A percentile compares a stretch with the other conserved stretches of the same genome.
phyloP scores from a whole-genome alignment of 1,140 invertebrate genomes.

The Aphelenchoides fujianensis region DNA sequence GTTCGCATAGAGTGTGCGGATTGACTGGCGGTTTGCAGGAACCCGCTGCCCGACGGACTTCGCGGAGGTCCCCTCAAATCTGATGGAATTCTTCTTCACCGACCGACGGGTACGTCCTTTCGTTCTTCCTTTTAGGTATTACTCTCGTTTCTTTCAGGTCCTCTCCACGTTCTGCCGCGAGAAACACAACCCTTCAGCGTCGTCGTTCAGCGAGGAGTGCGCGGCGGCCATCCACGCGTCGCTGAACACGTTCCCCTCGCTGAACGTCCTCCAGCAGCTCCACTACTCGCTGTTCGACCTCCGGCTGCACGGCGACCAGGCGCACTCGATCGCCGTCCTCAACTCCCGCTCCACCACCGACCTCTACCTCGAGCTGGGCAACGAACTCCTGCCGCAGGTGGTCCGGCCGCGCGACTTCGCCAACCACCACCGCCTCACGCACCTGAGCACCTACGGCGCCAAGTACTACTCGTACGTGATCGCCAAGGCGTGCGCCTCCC shows the following conservation, averaged over 20 bases:
- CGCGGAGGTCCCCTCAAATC: constrained; percentile 92
- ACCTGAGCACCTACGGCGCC: constrained; percentile 92
- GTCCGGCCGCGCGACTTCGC: constrained; percentile 66
- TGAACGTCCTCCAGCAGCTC: constrained; percentile 53
- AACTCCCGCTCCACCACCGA: constrained; percentile 68
- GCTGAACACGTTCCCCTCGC: constrained; percentile 37
- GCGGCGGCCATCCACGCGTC: constrained; percentile 46
- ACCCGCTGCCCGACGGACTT: constrained; percentile 94
- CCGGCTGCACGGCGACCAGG: constrained; percentile 51
- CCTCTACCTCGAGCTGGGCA: constrained; percentile 76
- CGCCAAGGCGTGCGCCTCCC: constrained; percentile 83
- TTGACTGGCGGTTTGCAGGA: constrained; percentile 54
- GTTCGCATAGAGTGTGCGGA: not conserved
- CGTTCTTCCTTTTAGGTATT: no score
- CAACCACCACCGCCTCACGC: constrained; percentile 92
- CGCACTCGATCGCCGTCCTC: constrained; percentile 35
- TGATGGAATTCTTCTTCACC: constrained; percentile 95
- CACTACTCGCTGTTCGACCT: constrained; percentile 57
- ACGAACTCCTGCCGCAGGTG: constrained; percentile 63
- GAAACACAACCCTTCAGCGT: constrained; percentile 17
- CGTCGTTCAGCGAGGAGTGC: constrained; percentile 29
- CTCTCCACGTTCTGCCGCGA: constrained; percentile 71
- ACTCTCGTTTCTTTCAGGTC: no score
- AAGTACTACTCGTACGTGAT: constrained; percentile 97
- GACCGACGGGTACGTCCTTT: constrained; percentile 76